Conservation (phyloP, 37 sponge, comb jelly and placozoan genomes). For the Ianthella basta region DNA sequence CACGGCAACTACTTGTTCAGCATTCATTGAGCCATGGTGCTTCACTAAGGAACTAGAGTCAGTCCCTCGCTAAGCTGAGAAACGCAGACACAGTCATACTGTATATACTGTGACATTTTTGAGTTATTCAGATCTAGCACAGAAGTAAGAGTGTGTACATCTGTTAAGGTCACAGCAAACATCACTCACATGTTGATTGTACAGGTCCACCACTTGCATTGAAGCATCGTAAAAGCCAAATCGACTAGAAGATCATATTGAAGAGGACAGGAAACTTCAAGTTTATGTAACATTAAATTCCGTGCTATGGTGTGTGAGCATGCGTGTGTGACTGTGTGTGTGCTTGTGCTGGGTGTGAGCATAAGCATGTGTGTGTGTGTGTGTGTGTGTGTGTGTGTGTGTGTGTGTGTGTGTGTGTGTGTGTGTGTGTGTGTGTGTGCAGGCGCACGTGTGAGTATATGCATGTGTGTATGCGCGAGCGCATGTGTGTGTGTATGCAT, state of each 20-base stretch:
- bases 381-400: constrained; percentile 22
- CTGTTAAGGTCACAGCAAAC: not conserved
- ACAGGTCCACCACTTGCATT: not conserved
- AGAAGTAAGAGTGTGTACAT: too few species aligned
- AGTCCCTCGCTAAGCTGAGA: too few species aligned
- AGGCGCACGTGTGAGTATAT: not conserved
- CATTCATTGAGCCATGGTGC: too few species aligned
- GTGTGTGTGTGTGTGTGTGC: constrained; percentile 16
- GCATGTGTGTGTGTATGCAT: constrained; percentile 24
- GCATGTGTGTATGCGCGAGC: not conserved
- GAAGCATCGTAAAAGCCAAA: constrained; percentile 85
- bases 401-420: constrained; percentile 22
- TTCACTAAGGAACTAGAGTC: too few species aligned
- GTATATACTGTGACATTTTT: too few species aligned
- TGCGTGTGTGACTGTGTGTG: constrained; percentile 13
- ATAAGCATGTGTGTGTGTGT: not conserved
- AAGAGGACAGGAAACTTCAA: not conserved
- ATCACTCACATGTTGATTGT: not conserved
- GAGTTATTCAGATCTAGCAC: too few species aligned
- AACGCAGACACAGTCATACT: too few species aligned
- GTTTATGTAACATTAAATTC: too few species aligned
- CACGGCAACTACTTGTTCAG: too few species aligned
- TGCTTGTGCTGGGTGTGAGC: not conserved
- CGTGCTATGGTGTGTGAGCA: too few species aligned
- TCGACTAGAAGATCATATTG: constrained; percentile 54